phyloP scores from a whole-genome alignment of 2,113 vertebrate species.

The Grus americana region DNA sequence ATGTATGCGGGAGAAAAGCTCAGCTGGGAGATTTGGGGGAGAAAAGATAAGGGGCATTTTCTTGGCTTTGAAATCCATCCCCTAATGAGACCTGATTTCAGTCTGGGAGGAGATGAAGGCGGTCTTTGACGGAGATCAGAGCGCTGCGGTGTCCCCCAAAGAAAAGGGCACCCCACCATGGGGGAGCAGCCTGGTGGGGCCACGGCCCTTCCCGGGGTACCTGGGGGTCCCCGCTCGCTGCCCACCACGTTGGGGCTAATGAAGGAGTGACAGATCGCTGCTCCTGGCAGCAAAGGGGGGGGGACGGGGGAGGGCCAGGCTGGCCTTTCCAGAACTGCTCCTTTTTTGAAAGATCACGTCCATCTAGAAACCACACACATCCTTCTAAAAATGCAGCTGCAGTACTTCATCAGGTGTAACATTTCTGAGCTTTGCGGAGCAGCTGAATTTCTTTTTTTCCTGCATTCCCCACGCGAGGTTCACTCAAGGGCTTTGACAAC shows the following conservation, averaged over 20 bases:
- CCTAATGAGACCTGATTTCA: neutral
- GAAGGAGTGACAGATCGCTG: neutral
- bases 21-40: neutral
- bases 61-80: conserved; percentile 9
- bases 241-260: neutral
- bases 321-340: neutral
- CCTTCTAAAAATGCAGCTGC: rapidly evolving
- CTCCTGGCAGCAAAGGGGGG: neutral
- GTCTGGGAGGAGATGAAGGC: neutral
- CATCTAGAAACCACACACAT: rapidly evolving
- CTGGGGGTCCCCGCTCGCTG: rapidly evolving
- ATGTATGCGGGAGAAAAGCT: neutral
- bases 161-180: neutral
- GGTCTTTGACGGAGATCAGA: neutral
- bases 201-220: neutral
- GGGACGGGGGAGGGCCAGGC: neutral
- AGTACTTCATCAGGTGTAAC: rapidly evolving
- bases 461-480: rapidly evolving
- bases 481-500: neutral
- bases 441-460: too few relatives aligned
- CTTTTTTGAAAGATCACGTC: neutral
- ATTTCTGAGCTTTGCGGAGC: neutral
- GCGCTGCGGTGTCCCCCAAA: rapidly evolving
- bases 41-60: neutral
- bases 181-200: neutral